phyloP scores from a whole-genome alignment of 1,140 invertebrate genomes.

The Micrasema longulum region DNA sequence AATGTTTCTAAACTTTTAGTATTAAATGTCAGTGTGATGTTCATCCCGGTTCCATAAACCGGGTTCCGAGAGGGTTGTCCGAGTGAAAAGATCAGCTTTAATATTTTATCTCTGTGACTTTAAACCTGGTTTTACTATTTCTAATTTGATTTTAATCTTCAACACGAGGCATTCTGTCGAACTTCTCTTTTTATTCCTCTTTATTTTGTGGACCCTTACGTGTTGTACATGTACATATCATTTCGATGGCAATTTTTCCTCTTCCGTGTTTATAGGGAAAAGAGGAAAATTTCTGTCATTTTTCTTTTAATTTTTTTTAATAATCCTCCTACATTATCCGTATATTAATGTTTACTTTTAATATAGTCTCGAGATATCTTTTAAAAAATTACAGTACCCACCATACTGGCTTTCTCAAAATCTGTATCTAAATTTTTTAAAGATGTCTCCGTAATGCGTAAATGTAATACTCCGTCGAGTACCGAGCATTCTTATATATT shows the following conservation, averaged over 20 bases:
- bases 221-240: conserved; percentile 24
- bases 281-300: conserved; percentile 30
- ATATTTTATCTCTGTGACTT: conserved; percentile 34
- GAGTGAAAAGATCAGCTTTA: conserved; percentile 27
- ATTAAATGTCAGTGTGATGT: conserved; percentile 37
- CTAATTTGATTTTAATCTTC: not conserved
- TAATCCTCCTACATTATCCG: conserved; percentile 14
- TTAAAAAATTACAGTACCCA: not conserved
- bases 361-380: conserved; percentile 32
- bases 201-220: conserved; percentile 25
- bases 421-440: too few relatives aligned
- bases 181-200: conserved; percentile 20
- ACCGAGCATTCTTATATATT: too few relatives aligned
- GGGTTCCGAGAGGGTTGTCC: conserved; percentile 34
- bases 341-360: conserved; percentile 33
- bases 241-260: conserved; percentile 31
- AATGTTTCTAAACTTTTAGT: conserved; percentile 39
- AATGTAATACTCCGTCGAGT: too few relatives aligned
- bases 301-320: conserved; percentile 19
- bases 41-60: conserved; percentile 1
- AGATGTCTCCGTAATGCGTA: too few relatives aligned
- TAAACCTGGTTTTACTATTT: not conserved
- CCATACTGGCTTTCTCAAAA: too few relatives aligned
- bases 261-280: conserved; percentile 34
- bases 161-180: conserved; percentile 5